Base-by-base conservation (phyloP, 2,888 invertebrate genomes). In the Andrena hattorfiana region DNA sequence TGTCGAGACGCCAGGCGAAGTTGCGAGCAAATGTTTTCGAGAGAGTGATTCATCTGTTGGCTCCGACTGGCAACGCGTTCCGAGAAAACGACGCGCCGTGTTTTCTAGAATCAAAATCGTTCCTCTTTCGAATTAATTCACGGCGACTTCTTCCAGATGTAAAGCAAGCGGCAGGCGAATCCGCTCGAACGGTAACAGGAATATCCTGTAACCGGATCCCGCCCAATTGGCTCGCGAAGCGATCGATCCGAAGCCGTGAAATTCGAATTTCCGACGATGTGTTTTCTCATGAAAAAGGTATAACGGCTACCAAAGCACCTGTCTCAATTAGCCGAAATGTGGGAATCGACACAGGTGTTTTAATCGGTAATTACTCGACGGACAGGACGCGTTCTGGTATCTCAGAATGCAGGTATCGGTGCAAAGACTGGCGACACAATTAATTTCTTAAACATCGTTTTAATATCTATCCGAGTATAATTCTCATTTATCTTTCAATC, bases 11-110 rank as follows among this genome's bases (percentile, higher is more conserved):
- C 26, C 8, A 13, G 4, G 23, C 54, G 23, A 56, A 56, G 23
- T 56, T 56, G 23, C 56, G 26, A 20, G 30, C 4, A 23, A 69
- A 16, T n/a, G 13, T 69, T 68, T 49, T 67, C 48, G 13, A 30
- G 68, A 16, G 20, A 5, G 49, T 68, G 51, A 10, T 67, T 67
- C 30, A 49, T 32, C 35, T n/a, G 64, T n/a, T 23, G 35, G n/a
- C 35, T 42, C 20, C 48, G 48, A 8, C 63, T 20, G 63, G 35
- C 63, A 23, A 42, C 63, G 48, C 20, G 23, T 66, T 66, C 23
- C 23, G 42, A 48, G 42, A 26, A 20, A 16, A 42, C 42, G 23
- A 56, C 16, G 16, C 42, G 42, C 16, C 42, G 56, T 56, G 56
- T 56, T 56, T 56, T 56, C 13, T 56, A 4, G 56, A 23, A 13